Evolutionary conservation across 2,113 vertebrate species (phyloP).

Genomic region (Bothrops jararaca): DNA sequence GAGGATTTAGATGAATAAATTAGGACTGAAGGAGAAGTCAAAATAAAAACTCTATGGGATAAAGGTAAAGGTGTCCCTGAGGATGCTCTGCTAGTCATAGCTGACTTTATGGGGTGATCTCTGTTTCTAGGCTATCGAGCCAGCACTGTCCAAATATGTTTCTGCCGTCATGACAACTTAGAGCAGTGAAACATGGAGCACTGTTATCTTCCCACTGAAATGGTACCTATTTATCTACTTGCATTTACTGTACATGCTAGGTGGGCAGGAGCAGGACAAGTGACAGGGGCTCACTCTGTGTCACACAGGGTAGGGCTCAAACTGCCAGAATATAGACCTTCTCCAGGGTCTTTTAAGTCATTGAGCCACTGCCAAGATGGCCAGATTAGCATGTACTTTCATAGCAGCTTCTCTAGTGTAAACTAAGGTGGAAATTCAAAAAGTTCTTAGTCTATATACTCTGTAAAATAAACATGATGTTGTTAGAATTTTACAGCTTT

Average conservation of each 20-base stretch:
- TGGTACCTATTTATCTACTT: neutral
- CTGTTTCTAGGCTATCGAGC: neutral
- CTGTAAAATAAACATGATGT: conserved; percentile 24
- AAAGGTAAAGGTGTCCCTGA: neutral
- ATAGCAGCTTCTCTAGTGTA: neutral
- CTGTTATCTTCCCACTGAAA: neutral
- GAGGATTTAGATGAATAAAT: neutral
- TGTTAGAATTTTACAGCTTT: no score
- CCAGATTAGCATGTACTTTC: neutral
- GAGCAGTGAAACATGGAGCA: neutral
- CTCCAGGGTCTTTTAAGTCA: neutral
- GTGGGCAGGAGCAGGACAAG: neutral
- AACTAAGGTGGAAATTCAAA: conserved; percentile 42
- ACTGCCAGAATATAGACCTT: neutral
- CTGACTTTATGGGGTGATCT: neutral
- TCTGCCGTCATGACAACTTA: neutral
- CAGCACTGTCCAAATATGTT: neutral
- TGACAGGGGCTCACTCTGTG: neutral
- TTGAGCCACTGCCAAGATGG: neutral
- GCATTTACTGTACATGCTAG: neutral
- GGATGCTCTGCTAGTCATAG: neutral
- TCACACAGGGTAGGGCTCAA: neutral
- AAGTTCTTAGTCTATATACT: conserved; percentile 3
- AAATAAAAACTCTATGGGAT: neutral
- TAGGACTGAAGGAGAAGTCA: neutral